These are phyloP conservation scores for Ochropacha duplaris DNA, from an alignment of 2,888 invertebrate species.

Conservation along the genomic window DNA sequence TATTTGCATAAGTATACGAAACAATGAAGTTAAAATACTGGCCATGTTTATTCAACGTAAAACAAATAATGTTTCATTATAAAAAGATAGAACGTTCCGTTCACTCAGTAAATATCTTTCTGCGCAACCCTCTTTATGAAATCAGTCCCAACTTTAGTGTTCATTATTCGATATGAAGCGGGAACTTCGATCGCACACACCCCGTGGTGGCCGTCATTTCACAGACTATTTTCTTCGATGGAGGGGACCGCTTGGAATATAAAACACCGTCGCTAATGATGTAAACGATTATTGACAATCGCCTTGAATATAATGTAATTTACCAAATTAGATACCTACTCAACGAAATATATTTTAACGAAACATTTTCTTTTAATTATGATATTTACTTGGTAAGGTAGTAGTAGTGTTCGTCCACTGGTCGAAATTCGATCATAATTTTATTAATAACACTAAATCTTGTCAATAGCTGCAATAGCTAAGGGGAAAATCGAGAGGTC, in stretches of 20 bases:
- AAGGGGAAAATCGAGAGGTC: no score
- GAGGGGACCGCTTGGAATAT: slow-evolving; percentile 45
- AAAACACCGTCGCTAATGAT: slow-evolving; percentile 54
- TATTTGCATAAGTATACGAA: neutral
- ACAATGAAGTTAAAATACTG: neutral
- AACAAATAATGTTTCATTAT: neutral
- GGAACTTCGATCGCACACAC: slow-evolving; percentile 25
- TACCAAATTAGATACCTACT: neutral
- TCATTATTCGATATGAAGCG: slow-evolving; percentile 13
- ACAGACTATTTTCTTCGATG: slow-evolving; percentile 34
- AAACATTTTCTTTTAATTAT: no score
- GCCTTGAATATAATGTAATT: slow-evolving; percentile 8
- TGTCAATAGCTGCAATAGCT: no score
- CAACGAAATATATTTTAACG: neutral
- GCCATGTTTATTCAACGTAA: neutral
- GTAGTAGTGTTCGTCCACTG: no score
- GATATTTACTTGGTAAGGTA: no score
- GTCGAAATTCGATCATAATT: neutral
- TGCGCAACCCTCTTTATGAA: slow-evolving; percentile 1
- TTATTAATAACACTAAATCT: no score
- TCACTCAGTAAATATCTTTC: neutral
- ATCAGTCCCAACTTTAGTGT: slow-evolving; percentile 8
- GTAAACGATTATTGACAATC: slow-evolving; percentile 53
- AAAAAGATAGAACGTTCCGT: slow-evolving; percentile 1
- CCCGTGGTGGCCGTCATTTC: slow-evolving; percentile 31